These are phyloP conservation scores for Argentina silus DNA, from an alignment of 2,797 vertebrate species.

Conservation along the genomic window DNA sequence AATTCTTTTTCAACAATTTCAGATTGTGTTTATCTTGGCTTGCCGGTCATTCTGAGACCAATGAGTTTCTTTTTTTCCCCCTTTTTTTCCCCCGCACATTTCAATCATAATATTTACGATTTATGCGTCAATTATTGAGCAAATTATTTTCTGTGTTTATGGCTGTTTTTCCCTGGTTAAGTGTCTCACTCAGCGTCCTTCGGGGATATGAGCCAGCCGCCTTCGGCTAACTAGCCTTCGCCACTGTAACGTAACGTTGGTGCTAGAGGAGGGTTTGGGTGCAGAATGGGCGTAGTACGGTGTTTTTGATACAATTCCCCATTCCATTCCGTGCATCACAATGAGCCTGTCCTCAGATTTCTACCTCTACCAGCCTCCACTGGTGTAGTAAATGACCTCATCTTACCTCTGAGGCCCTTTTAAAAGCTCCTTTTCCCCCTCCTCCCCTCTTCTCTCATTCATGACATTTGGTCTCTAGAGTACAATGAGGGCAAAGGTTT, in stretches of 20 bases:
- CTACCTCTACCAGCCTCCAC: too few species aligned
- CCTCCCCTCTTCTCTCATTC: conserved; percentile 31
- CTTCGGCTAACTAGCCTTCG: neutral
- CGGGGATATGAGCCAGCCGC: neutral
- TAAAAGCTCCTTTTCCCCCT: conserved; percentile 26
- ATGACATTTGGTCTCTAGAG: conserved; percentile 58
- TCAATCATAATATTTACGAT: neutral
- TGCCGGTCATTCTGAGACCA: neutral
- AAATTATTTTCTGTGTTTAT: neutral
- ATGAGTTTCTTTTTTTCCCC: neutral
- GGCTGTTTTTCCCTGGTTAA: neutral
- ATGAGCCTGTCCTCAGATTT: too few species aligned
- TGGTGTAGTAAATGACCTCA: conserved; percentile 16
- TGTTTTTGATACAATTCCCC: too few species aligned
- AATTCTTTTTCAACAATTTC: neutral
- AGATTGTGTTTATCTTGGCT: neutral
- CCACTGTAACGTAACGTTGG: conserved; percentile 29
- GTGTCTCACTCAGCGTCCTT: neutral
- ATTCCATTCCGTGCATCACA: too few species aligned
- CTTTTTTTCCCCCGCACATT: neutral
- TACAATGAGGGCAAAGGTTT: conserved; percentile 65
- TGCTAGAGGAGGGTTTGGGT: too few species aligned
- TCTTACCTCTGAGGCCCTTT: conserved; percentile 10
- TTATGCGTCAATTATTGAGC: neutral
- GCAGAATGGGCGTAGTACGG: too few species aligned